These are phyloP conservation scores for Steinernema carpocapsae DNA, from an alignment of 2,888 invertebrate genomes.

Conservation along the genomic window DNA sequence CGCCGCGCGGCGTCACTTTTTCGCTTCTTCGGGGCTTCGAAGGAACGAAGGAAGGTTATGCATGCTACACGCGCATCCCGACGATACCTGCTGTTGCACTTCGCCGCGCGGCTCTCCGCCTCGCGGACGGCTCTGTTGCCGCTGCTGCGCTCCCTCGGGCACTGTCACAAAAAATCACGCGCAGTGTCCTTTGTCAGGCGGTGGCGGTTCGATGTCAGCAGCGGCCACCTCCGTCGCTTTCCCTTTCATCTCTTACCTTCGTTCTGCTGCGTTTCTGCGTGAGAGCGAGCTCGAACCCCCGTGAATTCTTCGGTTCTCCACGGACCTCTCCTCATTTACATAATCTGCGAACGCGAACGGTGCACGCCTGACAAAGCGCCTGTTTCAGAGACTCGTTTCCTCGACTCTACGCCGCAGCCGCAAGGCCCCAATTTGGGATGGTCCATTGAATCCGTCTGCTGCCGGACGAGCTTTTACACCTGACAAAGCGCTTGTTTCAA, in stretches of 20 bases:
- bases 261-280: not conserved
- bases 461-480: slow-evolving; percentile 11
- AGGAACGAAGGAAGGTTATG: slow-evolving; percentile 24
- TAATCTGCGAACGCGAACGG: slow-evolving; percentile 17
- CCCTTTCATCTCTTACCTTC: slow-evolving; percentile 24
- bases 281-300: not conserved
- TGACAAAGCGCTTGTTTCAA: not conserved
- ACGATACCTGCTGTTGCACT: slow-evolving; percentile 18
- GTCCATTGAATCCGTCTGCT: slow-evolving; percentile 33
- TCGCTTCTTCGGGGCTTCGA: not conserved
- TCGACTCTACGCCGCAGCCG: slow-evolving; percentile 10
- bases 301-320: too few species aligned
- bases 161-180: slow-evolving; percentile 33
- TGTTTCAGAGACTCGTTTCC: not conserved
- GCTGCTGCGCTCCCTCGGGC: slow-evolving; percentile 28
- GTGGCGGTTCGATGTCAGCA: slow-evolving; percentile 29
- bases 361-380: not conserved
- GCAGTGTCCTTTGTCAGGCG: slow-evolving; percentile 35
- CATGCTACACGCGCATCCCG: not conserved
- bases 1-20: not conserved
- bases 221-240: slow-evolving; percentile 21
- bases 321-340: not conserved
- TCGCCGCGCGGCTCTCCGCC: slow-evolving; percentile 9
- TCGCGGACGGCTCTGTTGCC: not conserved
- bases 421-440: slow-evolving; percentile 33